Percentiles rank a stretch among this genome's conserved stretches.
Evolutionary conservation across 2,797 vertebrate species (phyloP).

Genomic region (Linurgus olivaceus): DNA sequence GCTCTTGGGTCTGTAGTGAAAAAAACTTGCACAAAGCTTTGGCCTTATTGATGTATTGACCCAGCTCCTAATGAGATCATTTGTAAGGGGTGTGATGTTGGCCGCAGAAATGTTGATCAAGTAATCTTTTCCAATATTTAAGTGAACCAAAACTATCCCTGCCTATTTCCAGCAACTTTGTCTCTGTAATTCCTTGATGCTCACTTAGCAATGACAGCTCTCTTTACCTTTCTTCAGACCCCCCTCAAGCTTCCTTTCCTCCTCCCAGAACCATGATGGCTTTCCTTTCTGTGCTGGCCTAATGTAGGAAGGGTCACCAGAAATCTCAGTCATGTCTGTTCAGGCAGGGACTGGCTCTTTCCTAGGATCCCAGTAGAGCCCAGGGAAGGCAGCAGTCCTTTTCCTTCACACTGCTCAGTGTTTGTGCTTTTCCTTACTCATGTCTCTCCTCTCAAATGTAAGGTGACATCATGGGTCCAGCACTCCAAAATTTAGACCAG

Average conservation of each 20-base stretch:
- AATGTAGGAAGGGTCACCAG: not conserved
- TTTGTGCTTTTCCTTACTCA: not conserved
- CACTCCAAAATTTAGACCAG: constrained; percentile 82
- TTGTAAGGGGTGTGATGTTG: not conserved
- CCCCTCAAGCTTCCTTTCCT: not conserved
- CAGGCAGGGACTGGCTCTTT: not conserved
- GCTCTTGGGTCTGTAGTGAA: not conserved
- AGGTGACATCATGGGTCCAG: constrained; percentile 88
- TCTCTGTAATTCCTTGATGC: not conserved
- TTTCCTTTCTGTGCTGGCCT: not conserved
- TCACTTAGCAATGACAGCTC: not conserved
- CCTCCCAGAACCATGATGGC: not conserved
- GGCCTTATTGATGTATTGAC: not conserved
- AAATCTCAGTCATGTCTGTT: not conserved
- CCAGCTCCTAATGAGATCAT: not conserved
- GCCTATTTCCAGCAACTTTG: not conserved
- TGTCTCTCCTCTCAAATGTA: not conserved
- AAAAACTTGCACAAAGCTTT: not conserved
- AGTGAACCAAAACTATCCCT: not conserved
- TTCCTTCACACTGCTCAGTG: not conserved
- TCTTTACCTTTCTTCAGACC: not conserved
- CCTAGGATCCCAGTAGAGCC: not conserved
- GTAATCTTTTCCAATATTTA: not conserved
- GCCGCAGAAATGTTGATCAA: not conserved
- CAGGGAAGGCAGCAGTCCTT: not conserved